Conservation (phyloP, 2,888 invertebrate genomes). For the Nomada fabriciana region DNA sequence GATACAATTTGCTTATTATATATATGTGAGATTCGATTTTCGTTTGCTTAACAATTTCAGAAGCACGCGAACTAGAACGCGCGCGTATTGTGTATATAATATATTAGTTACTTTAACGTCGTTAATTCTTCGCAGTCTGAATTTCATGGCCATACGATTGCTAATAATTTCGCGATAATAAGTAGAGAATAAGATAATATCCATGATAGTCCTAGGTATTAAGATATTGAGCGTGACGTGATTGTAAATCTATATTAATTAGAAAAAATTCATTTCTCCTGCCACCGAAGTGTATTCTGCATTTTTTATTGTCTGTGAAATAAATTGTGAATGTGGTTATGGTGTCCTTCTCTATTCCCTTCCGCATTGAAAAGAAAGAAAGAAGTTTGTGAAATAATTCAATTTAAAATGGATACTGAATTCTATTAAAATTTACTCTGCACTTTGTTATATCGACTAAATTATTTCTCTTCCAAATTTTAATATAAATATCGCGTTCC, state of each 20-base stretch:
- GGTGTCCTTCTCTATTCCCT: neutral
- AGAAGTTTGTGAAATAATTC: no score
- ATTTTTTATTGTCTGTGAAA: constrained; percentile 37
- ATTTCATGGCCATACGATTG: constrained; percentile 38
- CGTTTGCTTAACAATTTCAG: constrained; percentile 9
- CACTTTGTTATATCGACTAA: no score
- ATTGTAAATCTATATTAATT: neutral
- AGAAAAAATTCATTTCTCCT: neutral
- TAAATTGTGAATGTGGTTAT: constrained; percentile 38
- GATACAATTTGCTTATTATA: neutral
- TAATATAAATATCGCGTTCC: no score
- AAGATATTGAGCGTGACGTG: constrained; percentile 4
- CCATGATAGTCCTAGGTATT: constrained; percentile 10
- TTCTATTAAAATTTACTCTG: no score
- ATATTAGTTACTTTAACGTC: constrained; percentile 15
- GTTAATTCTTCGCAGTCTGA: constrained; percentile 6
- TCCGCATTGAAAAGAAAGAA: no score
- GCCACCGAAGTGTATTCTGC: constrained; percentile 54
- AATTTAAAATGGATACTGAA: no score
- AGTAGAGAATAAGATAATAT: constrained; percentile 18
- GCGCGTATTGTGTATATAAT: constrained; percentile 36
- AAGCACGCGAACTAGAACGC: constrained; percentile 10
- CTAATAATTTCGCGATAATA: constrained; percentile 1
- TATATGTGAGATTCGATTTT: neutral
- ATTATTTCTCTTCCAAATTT: no score